These are phyloP conservation scores for Peromyscus maniculatus DNA, from an alignment of 2,113 vertebrate genomes.

Conservation along the genomic window DNA sequence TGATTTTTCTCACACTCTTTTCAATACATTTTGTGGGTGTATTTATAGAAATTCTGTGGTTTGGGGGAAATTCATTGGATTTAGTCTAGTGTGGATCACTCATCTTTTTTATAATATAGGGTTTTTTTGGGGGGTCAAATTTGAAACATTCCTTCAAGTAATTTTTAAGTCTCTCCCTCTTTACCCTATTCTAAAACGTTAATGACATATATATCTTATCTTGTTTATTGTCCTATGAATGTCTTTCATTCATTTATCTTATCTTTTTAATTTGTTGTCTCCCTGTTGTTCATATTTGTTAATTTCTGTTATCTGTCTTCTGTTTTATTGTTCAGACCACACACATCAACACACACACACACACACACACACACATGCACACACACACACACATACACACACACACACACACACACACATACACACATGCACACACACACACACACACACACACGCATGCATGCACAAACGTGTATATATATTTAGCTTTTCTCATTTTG, in stretches of 20 bases:
- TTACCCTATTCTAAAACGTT: neutral
- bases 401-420: neutral
- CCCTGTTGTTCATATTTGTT: neutral
- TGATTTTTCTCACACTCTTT: neutral
- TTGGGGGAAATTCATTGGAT: neutral
- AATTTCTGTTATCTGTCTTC: constrained; percentile 12
- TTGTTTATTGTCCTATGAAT: neutral
- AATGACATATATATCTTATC: neutral
- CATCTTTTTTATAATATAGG: neutral
- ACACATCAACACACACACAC: no score
- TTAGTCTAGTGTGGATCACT: neutral
- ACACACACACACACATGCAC: no score
- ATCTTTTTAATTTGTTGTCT: neutral
- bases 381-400: neutral
- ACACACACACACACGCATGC: neutral
- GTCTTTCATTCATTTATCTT: neutral
- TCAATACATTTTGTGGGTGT: neutral
- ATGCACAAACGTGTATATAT: neutral
- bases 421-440: neutral
- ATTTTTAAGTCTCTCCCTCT: neutral
- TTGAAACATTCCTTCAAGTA: neutral
- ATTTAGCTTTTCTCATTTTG: neutral
- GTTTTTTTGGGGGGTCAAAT: neutral
- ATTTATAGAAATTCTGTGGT: neutral
- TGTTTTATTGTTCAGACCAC: neutral